Evolutionary conservation across 2,888 invertebrate species (phyloP), one percentile per base, ranked within the genome.

Genomic region (Micoletzkya japonica): DNA sequence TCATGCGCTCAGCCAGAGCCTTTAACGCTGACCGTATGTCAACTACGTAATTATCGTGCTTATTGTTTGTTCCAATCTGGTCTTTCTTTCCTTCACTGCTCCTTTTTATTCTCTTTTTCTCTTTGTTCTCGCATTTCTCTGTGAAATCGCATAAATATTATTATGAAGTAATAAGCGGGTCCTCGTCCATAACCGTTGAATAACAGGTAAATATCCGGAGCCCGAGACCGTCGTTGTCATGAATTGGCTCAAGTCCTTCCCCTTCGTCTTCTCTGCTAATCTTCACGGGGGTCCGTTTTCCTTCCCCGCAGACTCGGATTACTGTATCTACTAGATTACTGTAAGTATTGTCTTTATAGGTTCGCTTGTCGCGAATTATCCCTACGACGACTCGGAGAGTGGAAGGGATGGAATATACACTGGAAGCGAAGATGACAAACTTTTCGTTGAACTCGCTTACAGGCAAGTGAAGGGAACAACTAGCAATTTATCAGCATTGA

Each of bases 331-430:
- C 57, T 58, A 58, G 20, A 30, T 20, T 56, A 32, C 32, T 32
- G 14, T 32, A 32, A 49, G 10, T 59, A 26, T 57, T 26, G 4
- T 30, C 7, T 32, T 17, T 75, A 34, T 66, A 79, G 96, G 96
- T 57, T 93, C 94, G 0, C 88, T 96, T 73, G 95, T 97, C 20
- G 96, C 94, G 57, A 95, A 94, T 83, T 97, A 96, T 87, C 96
- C 97, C 0, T 97, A 92, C 87, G 96, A 97, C 87, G 95, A 94
- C 87, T 94, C 93, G 1, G 75, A 79, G 20, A 75, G 77, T 24
- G 83, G 82, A 32, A 60, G 75, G 20, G 82, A 83, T 71, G 82
- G 83, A 7, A 76, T 84, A 32, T 84, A 84, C 74, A 81, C 84
- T 3, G 72, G 81, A 58, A 72, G 73, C 26, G 73, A 75, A 4